Evolutionary conservation across 2,113 vertebrate species (phyloP).

Genomic region (Sinocyclocheilus anshuiensis): DNA sequence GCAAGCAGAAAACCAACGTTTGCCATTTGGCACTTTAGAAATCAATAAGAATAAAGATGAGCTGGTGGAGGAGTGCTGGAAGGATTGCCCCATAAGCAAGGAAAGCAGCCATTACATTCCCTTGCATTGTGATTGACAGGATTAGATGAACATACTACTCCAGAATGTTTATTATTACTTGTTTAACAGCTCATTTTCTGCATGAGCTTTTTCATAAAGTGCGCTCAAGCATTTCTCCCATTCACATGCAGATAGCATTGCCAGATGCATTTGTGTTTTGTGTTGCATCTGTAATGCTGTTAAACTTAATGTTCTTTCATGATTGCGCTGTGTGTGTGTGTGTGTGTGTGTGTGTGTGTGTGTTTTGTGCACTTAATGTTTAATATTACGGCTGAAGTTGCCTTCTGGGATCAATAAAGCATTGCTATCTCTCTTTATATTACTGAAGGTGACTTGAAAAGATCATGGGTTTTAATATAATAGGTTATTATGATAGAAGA

Average conservation of each 20-base stretch:
- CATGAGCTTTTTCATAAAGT: conserved; percentile 2
- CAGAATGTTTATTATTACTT: conserved; percentile 6
- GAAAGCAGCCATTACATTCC: not conserved
- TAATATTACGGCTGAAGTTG: not conserved
- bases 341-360: conserved; percentile 5
- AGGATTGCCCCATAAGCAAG: not conserved
- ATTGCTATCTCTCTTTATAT: conserved; percentile 26
- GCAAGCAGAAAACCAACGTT: not conserved
- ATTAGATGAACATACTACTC: not conserved
- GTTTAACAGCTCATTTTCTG: conserved; percentile 34
- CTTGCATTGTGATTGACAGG: not conserved
- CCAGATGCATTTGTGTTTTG: conserved; percentile 3
- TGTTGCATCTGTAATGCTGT: not conserved
- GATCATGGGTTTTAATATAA: conserved; percentile 37
- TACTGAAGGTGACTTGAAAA: conserved; percentile 26
- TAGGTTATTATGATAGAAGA: conserved; percentile 8
- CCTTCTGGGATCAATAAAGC: conserved; percentile 1
- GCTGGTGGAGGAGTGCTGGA: not conserved
- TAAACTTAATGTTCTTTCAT: conserved; percentile 19
- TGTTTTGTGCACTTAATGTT: conserved; percentile 9
- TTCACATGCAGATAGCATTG: not conserved
- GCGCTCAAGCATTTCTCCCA: conserved; percentile 11
- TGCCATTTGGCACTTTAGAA: not conserved
- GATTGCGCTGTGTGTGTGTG: conserved; percentile 16
- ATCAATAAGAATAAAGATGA: not conserved